Percentiles rank a stretch among this genome's conserved stretches.
These are phyloP conservation scores for Leucoma salicis DNA, from an alignment of 2,888 invertebrate genomes.

Conservation along the genomic window DNA sequence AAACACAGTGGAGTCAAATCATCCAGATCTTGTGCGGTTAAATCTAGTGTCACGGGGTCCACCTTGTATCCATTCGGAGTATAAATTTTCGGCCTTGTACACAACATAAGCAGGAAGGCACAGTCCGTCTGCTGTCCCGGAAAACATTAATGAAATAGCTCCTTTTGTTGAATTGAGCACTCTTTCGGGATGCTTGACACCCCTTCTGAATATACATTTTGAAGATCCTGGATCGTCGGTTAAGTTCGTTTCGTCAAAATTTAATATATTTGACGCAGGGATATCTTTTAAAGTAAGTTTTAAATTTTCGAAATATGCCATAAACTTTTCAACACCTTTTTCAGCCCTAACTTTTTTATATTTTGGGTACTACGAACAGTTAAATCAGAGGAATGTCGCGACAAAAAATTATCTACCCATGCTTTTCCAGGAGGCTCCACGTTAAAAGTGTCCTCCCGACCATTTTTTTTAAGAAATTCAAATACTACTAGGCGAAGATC, in stretches of 20 bases:
- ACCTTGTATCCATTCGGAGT: slow-evolving; percentile 6
- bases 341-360: slow-evolving; percentile 21
- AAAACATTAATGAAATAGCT: slow-evolving; percentile 20
- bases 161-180: slow-evolving; percentile 24
- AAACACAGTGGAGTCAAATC: slow-evolving; percentile 12
- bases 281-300: slow-evolving; percentile 2
- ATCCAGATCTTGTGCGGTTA: slow-evolving; percentile 9
- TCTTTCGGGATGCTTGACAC: slow-evolving; percentile 22
- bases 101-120: slow-evolving; percentile 12
- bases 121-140: slow-evolving; percentile 6
- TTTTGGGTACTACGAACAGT: slow-evolving; percentile 19
- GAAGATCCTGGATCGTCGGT: slow-evolving; percentile 12
- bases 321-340: slow-evolving; percentile 2
- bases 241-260: slow-evolving; percentile 23
- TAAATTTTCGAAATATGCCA: background rate
- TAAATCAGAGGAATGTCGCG: background rate
- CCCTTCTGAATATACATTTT: slow-evolving; percentile 9
- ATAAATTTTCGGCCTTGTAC: slow-evolving; percentile 2
- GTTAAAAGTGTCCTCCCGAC: background rate
- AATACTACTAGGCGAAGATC: background rate
- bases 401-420: background rate
- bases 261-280: slow-evolving; percentile 10
- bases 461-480: background rate
- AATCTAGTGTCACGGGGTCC: slow-evolving; percentile 8
- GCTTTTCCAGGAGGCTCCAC: background rate